A percentile compares a stretch with the other conserved stretches of the same genome.
Conservation (phyloP, 2,888 invertebrate species). For the Rhimphoctona megacephalus region DNA sequence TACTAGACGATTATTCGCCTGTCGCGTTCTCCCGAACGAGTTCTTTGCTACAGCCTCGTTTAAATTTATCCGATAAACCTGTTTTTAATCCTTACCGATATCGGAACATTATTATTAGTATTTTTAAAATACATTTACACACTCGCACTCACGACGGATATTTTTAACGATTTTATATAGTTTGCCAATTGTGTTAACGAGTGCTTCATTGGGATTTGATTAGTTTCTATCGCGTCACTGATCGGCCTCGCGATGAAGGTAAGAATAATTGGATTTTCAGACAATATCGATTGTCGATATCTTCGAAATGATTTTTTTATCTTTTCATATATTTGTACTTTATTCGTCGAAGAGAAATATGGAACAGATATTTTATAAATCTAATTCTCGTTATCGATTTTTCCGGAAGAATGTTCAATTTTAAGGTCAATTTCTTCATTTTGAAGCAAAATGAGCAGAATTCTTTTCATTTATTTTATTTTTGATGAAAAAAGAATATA, state of each 20-base stretch:
- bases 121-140: not conserved
- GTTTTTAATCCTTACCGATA: not conserved
- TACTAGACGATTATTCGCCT: slow-evolving; percentile 62
- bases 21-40: slow-evolving; percentile 48
- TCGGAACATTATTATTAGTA: not conserved
- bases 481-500: no score
- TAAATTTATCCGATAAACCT: not conserved
- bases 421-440: not conserved
- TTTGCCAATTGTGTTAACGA: slow-evolving; percentile 37
- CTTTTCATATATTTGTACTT: not conserved
- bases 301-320: not conserved
- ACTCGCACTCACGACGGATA: not conserved
- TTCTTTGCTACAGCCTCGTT: not conserved
- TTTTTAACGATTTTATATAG: not conserved
- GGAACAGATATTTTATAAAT: not conserved
- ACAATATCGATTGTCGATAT: not conserved
- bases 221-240: slow-evolving; percentile 29
- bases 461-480: not conserved
- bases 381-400: not conserved
- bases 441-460: not conserved
- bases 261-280: slow-evolving; percentile 59
- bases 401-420: not conserved
- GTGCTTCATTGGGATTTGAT: slow-evolving; percentile 30
- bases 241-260: slow-evolving; percentile 73
- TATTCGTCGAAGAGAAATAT: not conserved